These are phyloP conservation scores for Oxyruncus cristatus DNA, from an alignment of 2,113 vertebrate genomes.

Conservation along the genomic window DNA sequence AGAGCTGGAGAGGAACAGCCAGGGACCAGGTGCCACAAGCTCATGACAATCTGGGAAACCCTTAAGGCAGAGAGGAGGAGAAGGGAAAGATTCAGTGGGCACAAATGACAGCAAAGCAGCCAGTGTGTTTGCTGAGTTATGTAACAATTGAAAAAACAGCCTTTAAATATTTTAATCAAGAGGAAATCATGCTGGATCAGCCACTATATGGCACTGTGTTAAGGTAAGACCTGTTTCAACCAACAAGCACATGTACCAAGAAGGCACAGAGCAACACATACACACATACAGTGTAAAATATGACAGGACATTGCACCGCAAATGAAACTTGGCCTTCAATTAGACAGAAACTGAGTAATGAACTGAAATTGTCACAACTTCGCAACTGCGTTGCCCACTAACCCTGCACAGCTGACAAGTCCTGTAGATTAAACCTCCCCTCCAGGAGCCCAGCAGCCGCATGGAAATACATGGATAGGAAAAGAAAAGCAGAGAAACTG, in stretches of 20 bases:
- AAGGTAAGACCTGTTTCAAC: background rate
- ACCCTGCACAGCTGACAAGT: rapidly evolving
- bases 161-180: background rate
- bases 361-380: background rate
- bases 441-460: background rate
- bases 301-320: rapidly evolving
- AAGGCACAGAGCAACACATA: background rate
- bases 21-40: rapidly evolving
- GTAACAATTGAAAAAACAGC: rapidly evolving
- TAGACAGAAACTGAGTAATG: background rate
- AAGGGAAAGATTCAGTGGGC: background rate
- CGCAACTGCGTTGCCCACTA: background rate
- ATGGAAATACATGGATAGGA: background rate
- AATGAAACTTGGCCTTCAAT: background rate
- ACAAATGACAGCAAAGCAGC: background rate
- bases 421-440: no score
- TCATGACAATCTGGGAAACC: background rate
- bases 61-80: background rate
- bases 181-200: background rate
- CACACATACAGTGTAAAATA: background rate
- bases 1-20: background rate
- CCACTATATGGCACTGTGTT: background rate
- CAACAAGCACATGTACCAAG: rapidly evolving
- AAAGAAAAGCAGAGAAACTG: background rate
- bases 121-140: background rate